Base-by-base conservation (phyloP, 2,888 invertebrate species). In the Xestia ashworthii region DNA sequence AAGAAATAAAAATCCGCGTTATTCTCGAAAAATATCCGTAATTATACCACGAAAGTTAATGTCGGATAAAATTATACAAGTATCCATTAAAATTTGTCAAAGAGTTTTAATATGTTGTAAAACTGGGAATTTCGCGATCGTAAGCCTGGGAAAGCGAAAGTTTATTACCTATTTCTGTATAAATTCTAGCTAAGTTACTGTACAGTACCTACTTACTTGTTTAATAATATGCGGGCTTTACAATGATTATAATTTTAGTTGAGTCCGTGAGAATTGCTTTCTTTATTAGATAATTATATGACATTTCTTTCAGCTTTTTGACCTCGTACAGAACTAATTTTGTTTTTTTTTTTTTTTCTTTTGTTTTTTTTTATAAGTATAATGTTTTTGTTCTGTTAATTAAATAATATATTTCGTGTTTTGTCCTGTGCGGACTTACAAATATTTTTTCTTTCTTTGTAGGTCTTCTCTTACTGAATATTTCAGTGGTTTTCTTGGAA, bases 101-200 rank as follows among this genome's bases (percentile, higher is more conserved):
- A 84, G 87, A 86, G 85, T 87, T 91, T 92, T 91, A 89, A 90
- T 90, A 90, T 85, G 89, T 89, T 86, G 88, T 91, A 89, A 91
- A 90, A 88, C 80, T 83, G 81, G 73, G 80, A 80, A 86, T 85
- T 85, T 81, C 60, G 66, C 77, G 71, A 82, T 78, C 82, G 76
- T 81, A 81, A 80, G 80, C 64, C 71, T 64, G 87, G 78, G 80
- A 85, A 87, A 89, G 80, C 67, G 84, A 87, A 87, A 89, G 83
- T 85, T 87, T 88, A 87, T 81, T 81, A 71, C 71, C 83, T 78
- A 81, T 82, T 84, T 76, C 87, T 84, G 77, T 81, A 89, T 81
- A 82, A 82, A 89, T 84, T 84, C 86, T 85, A 85, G 76, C 69
- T 76, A 74, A 87, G 74, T 83, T 81, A 87, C 70, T 82, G 74